Base-by-base conservation (phyloP, 2,888 invertebrate genomes). In the Perizoma flavofasciatum region DNA sequence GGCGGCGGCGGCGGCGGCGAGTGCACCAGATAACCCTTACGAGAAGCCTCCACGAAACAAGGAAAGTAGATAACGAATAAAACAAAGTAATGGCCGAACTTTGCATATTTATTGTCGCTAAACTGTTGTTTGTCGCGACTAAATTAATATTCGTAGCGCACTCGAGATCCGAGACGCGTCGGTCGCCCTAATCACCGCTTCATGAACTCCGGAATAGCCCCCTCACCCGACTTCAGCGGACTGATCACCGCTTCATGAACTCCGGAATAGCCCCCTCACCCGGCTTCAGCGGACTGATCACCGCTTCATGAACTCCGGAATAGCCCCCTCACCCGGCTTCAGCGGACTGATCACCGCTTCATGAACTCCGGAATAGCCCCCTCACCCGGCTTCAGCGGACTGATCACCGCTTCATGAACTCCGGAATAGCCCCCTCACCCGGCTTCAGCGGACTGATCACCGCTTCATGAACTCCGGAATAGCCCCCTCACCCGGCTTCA, bases 61-160 rank as follows among this genome's bases (percentile, higher is more conserved):
- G 33, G 41, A 60, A 68, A 66, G 68, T 62, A n/a, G n/a, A n/a
- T n/a, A 63, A 55, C 54, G 56, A 71, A 76, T 73, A 68, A 72
- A 73, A 71, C 70, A 71, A 67, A 67, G 67, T 73, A 75, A 74
- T 73, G 72, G 70, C 49, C 49, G 53, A 74, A 75, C 68, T 76
- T 75, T 34, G 52, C 66, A 69, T 68, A 65, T 77, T 74, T 1
- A 73, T 67, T 73, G 74, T 72, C 65, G 71, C 65, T 69, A 70
- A 76, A 71, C 62, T 71, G 73, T 73, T 75, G 71, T 74, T 78
- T 70, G 73, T 75, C 65, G 70, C 63, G 32, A 56, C 55, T 45
- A 11, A 7, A 43, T 43, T 43, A 50, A 43, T 50, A 50, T 50
- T 43, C 43, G 4, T 2, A 9, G 39, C 22, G 37, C 10, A 22